Evolutionary conservation across 2,888 invertebrate species (phyloP).

Genomic region (Pseudanteris insignis): DNA sequence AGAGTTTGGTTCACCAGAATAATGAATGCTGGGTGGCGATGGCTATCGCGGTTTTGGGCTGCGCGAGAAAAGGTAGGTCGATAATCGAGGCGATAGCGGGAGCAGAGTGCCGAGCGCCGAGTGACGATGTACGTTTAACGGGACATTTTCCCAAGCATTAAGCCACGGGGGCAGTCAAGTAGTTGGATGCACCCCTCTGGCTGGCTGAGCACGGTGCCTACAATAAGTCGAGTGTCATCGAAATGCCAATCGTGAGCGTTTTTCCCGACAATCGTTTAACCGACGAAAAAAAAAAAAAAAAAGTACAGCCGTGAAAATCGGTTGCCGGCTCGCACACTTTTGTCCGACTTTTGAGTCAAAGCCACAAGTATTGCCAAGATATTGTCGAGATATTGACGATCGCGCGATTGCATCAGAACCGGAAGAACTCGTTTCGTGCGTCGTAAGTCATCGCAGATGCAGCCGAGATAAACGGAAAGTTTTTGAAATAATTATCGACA

Average conservation of each 20-base stretch:
- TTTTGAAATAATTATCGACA: too few species aligned
- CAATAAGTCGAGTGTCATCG: conserved; percentile 56
- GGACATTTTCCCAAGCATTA: conserved; percentile 56
- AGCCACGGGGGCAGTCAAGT: conserved; percentile 49
- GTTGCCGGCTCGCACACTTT: neutral
- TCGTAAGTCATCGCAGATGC: too few species aligned
- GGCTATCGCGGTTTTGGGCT: conserved; percentile 33
- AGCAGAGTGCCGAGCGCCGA: conserved; percentile 16
- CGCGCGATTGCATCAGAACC: too few species aligned
- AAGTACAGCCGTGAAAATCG: neutral
- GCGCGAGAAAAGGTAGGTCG: conserved; percentile 31
- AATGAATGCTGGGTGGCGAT: conserved; percentile 25
- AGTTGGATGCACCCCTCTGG: conserved; percentile 48
- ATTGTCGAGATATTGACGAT: too few species aligned
- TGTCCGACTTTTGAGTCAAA: neutral
- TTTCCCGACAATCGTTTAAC: conserved; percentile 8
- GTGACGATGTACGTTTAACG: conserved; percentile 32
- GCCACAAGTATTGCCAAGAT: too few species aligned
- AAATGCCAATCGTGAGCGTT: conserved; percentile 28
- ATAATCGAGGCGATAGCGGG: conserved; percentile 35
- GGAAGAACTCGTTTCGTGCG: too few species aligned
- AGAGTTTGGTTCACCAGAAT: conserved; percentile 17
- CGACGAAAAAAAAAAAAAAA: conserved; percentile 9
- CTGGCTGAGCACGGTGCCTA: conserved; percentile 59
- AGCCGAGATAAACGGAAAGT: too few species aligned